These are phyloP conservation scores for Euzophera pinguis DNA, from an alignment of 2,888 invertebrate species.

Conservation along the genomic window DNA sequence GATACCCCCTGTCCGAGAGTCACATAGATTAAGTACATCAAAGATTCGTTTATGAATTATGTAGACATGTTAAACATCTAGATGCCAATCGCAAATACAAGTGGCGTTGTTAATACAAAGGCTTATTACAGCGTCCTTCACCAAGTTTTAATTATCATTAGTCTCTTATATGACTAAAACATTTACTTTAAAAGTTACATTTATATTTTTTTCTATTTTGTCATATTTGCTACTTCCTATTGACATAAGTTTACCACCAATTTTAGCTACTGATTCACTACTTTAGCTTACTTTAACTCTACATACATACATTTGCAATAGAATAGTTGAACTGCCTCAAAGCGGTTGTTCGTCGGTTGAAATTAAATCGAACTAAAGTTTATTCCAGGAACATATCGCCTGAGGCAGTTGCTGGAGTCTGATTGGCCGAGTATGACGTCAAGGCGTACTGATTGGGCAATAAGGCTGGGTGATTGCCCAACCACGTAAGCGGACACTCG, in stretches of 20 bases:
- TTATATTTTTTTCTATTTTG: slow-evolving; percentile 58
- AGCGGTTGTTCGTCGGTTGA: slow-evolving; percentile 47
- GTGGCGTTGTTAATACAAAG: slow-evolving; percentile 65
- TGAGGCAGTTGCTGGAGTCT: slow-evolving; percentile 54
- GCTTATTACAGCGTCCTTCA: slow-evolving; percentile 77
- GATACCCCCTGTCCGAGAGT: slow-evolving; percentile 68
- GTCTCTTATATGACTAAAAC: slow-evolving; percentile 70
- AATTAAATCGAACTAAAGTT: slow-evolving; percentile 39
- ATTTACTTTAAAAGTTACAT: slow-evolving; percentile 66
- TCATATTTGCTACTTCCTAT: slow-evolving; percentile 67
- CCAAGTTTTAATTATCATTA: slow-evolving; percentile 73
- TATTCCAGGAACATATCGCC: slow-evolving; percentile 47
- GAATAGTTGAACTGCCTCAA: slow-evolving; percentile 48
- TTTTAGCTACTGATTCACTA: slow-evolving; percentile 59
- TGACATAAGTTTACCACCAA: slow-evolving; percentile 80
- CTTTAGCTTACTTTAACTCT: slow-evolving; percentile 73
- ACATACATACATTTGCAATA: slow-evolving; percentile 76
- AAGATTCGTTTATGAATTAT: slow-evolving; percentile 63
- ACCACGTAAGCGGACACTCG: slow-evolving; percentile 81
- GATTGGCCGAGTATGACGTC: slow-evolving; percentile 63
- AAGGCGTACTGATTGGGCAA: slow-evolving; percentile 82
- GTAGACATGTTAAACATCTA: slow-evolving; percentile 63
- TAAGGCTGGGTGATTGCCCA: slow-evolving; percentile 87
- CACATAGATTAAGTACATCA: slow-evolving; percentile 51
- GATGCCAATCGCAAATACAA: slow-evolving; percentile 76